Percentiles rank a stretch among this genome's conserved stretches.
Evolutionary conservation across 1,140 invertebrate genomes (phyloP).

Genomic region (Hormaphis cornu): DNA sequence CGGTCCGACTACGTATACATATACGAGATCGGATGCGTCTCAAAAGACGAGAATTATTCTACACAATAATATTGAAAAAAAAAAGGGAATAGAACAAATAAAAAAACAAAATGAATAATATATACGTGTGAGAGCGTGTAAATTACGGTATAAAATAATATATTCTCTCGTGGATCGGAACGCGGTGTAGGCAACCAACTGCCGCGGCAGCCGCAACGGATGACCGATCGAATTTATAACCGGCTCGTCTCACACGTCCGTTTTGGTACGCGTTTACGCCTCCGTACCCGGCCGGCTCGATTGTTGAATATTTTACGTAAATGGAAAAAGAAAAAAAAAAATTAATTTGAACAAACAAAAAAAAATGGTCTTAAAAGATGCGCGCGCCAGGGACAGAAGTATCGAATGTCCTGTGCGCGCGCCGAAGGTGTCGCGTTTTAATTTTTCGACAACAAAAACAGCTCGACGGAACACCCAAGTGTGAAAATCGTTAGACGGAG

Average conservation of each 20-base stretch:
- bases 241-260: conserved; percentile 28
- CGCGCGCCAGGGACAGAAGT: neutral
- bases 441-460: too few relatives aligned
- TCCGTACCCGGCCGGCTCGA: neutral
- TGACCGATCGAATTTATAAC: conserved; percentile 28
- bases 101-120: too few relatives aligned
- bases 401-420: neutral
- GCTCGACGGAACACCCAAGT: conserved; percentile 13
- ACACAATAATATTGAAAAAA: too few relatives aligned
- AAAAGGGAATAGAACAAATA: too few relatives aligned
- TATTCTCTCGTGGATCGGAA: conserved; percentile 6
- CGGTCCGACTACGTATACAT: too few relatives aligned
- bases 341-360: neutral
- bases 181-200: neutral
- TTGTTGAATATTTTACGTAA: too few relatives aligned
- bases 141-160: neutral
- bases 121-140: neutral
- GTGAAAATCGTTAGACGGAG: neutral
- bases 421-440: neutral
- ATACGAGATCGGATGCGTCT: neutral
- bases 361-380: neutral
- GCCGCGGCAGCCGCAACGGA: neutral
- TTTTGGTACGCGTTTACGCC: conserved; percentile 29
- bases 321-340: neutral
- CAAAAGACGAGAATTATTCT: too few relatives aligned